phyloP scores from a whole-genome alignment of 1,140 invertebrate genomes.

The Lepidurus arcticus region DNA sequence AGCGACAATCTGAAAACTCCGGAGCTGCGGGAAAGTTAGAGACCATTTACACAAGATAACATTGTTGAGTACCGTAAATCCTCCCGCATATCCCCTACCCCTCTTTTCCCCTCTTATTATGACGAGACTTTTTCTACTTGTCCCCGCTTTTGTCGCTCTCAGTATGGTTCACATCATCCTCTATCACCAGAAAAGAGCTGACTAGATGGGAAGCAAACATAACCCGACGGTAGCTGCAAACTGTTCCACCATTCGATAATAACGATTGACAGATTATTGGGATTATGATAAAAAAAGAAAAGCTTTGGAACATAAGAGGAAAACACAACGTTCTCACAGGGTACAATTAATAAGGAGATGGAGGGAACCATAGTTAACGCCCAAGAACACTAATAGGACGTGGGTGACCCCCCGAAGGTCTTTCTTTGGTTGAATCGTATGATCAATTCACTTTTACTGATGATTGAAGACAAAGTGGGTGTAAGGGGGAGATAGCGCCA shows the following conservation, averaged over 20 bases:
- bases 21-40: constrained; percentile 20
- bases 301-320: background rate
- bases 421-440: background rate
- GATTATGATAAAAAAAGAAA: background rate
- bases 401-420: background rate
- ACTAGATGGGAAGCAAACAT: background rate
- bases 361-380: background rate
- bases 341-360: background rate
- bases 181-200: background rate
- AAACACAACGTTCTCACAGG: background rate
- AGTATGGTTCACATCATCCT: background rate
- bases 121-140: background rate
- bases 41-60: constrained; percentile 11
- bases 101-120: constrained; percentile 5
- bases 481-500: background rate
- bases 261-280: background rate
- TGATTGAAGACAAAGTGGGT: background rate
- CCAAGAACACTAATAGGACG: constrained; percentile 6
- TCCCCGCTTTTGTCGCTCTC: background rate
- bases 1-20: background rate
- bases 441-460: background rate
- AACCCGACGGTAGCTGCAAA: too few relatives aligned
- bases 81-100: constrained; percentile 8
- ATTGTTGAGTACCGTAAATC: constrained; percentile 7
- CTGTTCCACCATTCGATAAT: too few relatives aligned